Percentiles rank a stretch among this genome's conserved stretches.
Conservation (phyloP, 2,888 invertebrate genomes). For the Epirrhoe tristata region DNA sequence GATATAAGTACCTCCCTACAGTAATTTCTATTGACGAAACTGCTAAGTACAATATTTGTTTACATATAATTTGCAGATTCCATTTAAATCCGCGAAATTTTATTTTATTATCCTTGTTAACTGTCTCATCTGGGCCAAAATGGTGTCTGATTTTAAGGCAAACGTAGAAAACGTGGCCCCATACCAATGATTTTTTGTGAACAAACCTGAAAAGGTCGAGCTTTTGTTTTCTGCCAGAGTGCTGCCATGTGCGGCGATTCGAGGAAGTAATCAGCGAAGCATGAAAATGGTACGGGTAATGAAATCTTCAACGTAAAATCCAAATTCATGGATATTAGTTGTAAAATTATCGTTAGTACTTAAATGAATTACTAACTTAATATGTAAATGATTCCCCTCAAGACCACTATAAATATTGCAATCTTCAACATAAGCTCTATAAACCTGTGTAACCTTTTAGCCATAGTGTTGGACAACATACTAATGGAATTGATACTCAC, state of each 20-base stretch:
- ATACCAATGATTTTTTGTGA: slow-evolving; percentile 72
- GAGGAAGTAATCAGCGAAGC: slow-evolving; percentile 53
- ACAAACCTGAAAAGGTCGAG: slow-evolving; percentile 73
- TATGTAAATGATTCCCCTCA: not conserved
- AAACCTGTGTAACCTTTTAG: not conserved
- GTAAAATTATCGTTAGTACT: not conserved
- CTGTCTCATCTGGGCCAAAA: slow-evolving; percentile 37
- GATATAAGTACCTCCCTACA: no score
- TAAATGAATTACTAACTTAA: no score
- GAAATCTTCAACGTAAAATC: slow-evolving; percentile 12
- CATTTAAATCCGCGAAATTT: no score
- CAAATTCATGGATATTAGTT: not conserved
- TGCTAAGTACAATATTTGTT: no score
- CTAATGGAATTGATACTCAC: slow-evolving; percentile 29
- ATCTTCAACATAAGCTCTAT: not conserved
- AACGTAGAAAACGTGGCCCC: slow-evolving; percentile 62
- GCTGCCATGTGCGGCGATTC: slow-evolving; percentile 60
- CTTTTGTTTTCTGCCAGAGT: slow-evolving; percentile 74
- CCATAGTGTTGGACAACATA: slow-evolving; percentile 7
- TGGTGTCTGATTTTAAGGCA: slow-evolving; percentile 58
- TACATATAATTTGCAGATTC: no score
- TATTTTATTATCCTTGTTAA: not conserved
- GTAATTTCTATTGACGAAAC: no score
- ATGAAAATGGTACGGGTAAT: slow-evolving; percentile 36
- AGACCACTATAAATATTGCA: not conserved